Conservation (phyloP, 2,888 invertebrate genomes). For the Ischnus inquisitorius region DNA sequence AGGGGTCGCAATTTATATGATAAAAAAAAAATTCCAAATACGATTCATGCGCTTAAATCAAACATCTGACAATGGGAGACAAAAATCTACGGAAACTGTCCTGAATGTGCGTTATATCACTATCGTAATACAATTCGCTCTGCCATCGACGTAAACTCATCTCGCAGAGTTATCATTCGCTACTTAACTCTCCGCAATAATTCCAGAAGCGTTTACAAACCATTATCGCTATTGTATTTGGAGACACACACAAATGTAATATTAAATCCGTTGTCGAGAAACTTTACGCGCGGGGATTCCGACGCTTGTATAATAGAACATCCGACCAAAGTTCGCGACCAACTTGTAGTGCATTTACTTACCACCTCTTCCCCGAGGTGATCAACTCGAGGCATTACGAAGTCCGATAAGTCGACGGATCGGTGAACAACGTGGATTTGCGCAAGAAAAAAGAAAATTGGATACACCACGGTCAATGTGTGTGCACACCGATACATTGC, state of each 20-base stretch:
- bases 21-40: neutral
- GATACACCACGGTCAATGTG: neutral
- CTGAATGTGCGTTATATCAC: too few species aligned
- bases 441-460: neutral
- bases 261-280: neutral
- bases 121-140: too few species aligned
- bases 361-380: conserved; percentile 7
- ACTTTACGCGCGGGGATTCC: neutral
- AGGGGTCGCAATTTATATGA: neutral
- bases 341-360: conserved; percentile 7
- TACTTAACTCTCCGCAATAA: too few species aligned
- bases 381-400: neutral
- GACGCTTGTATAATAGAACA: conserved; percentile 2
- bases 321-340: neutral
- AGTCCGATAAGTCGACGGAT: neutral
- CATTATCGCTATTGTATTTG: neutral
- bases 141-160: too few species aligned
- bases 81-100: too few species aligned
- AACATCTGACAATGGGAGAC: too few species aligned
- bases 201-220: neutral
- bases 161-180: too few species aligned
- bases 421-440: neutral
- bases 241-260: neutral
- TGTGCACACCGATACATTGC: neutral
- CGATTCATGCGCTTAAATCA: too few species aligned